Percentiles rank a stretch among this genome's conserved stretches.
Evolutionary conservation across 2,888 invertebrate genomes (phyloP).

Genomic region (Drosophila fulvimacula): DNA sequence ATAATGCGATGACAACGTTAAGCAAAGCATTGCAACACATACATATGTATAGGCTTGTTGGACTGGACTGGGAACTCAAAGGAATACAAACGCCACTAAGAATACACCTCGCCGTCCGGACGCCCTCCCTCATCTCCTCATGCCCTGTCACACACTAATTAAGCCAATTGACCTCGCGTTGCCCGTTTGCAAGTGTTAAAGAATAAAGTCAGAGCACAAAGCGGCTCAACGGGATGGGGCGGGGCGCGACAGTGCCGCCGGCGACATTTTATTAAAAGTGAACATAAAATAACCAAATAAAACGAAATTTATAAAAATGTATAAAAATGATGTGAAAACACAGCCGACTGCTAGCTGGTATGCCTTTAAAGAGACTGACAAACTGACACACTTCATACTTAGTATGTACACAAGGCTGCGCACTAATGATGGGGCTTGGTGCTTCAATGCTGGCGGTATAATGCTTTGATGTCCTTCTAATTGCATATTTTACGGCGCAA

Average conservation of each 20-base stretch:
- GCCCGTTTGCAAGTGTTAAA: constrained; percentile 55
- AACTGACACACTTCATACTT: constrained; percentile 26
- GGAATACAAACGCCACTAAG: constrained; percentile 2
- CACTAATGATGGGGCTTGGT: constrained; percentile 50
- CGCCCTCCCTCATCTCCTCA: background rate
- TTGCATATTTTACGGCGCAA: constrained; percentile 79
- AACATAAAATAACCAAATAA: constrained; percentile 31
- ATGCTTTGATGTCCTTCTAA: constrained; percentile 77
- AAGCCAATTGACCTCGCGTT: constrained; percentile 77
- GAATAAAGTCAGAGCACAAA: constrained; percentile 25
- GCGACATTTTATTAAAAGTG: constrained; percentile 58
- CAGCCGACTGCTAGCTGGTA: constrained; percentile 23
- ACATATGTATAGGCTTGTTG: background rate
- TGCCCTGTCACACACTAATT: constrained; percentile 73
- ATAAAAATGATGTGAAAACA: constrained; percentile 53
- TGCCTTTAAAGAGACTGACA: constrained; percentile 37
- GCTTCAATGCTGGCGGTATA: constrained; percentile 45
- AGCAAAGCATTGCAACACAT: constrained; percentile 1
- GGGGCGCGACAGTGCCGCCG: constrained; percentile 23
- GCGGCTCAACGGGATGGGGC: background rate
- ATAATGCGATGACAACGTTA: constrained; percentile 30
- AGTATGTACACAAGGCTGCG: constrained; percentile 34
- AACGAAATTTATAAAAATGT: constrained; percentile 34
- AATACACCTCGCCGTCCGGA: background rate
- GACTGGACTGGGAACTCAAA: background rate